A percentile compares a stretch with the other conserved stretches of the same genome.
phyloP scores from a whole-genome alignment of 1,140 invertebrate genomes.

The Macrotrachela quadricornifera region DNA sequence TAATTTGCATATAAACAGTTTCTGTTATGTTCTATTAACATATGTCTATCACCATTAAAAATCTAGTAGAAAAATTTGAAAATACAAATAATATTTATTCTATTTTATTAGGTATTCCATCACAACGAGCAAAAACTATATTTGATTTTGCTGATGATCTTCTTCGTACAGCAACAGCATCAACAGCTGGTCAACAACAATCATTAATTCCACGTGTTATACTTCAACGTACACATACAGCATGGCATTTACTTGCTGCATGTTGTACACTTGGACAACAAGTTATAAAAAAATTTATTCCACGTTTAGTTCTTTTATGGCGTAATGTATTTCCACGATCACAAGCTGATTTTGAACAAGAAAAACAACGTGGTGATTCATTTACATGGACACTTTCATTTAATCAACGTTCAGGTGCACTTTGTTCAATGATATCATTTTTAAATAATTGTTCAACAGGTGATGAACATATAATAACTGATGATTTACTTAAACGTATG shows the following conservation, averaged over 20 bases:
- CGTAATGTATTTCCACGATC: constrained; percentile 88
- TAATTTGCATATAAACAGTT: no score
- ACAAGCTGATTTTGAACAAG: constrained; percentile 78
- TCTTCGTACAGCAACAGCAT: constrained; percentile 74
- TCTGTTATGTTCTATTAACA: no score
- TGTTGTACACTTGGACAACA: constrained; percentile 79
- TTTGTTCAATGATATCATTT: constrained; percentile 38
- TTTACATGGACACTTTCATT: constrained; percentile 97
- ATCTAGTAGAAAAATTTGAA: no score
- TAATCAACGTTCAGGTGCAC: constrained; percentile 77
- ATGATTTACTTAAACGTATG: background rate
- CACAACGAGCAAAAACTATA: constrained; percentile 76
- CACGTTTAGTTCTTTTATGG: constrained; percentile 81
- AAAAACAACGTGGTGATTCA: constrained; percentile 84
- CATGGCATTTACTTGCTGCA: constrained; percentile 85
- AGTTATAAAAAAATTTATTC: constrained; percentile 45
- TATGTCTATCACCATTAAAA: no score
- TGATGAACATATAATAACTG: background rate
- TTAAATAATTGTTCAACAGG: background rate
- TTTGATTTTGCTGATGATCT: constrained; percentile 92
- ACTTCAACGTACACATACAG: constrained; percentile 75
- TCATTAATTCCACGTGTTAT: no score
- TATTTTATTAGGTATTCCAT: constrained; percentile 51
- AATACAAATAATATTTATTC: no score
- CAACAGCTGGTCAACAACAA: constrained; percentile 30